A percentile compares a stretch with the other conserved stretches of the same genome.
These are phyloP conservation scores for Zhuqinia jingwanae DNA, from an alignment of 2,888 invertebrate genomes.

Conservation along the genomic window DNA sequence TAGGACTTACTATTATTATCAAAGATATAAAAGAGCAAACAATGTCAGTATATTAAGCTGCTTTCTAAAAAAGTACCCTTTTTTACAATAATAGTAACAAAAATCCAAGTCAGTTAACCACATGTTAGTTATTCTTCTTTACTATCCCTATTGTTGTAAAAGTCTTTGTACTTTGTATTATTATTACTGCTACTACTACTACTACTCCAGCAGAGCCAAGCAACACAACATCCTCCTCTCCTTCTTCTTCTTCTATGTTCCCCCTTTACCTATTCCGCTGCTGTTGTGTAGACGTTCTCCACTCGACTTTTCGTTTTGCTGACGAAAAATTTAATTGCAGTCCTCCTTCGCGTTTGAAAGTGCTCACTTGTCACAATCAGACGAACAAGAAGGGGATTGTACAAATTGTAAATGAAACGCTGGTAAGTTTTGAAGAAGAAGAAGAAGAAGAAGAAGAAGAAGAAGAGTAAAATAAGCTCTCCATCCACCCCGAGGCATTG, in stretches of 20 bases:
- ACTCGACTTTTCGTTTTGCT: background rate
- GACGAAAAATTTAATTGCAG: slow-evolving; percentile 8
- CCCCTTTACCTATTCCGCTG: background rate
- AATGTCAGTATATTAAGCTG: no score
- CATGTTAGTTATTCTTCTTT: no score
- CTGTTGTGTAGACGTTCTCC: background rate
- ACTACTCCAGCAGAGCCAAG: background rate
- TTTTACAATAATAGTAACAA: no score
- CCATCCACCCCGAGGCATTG: slow-evolving; percentile 24
- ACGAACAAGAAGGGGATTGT: slow-evolving; percentile 11
- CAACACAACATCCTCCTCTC: background rate
- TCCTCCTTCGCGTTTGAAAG: background rate
- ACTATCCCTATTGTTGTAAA: background rate
- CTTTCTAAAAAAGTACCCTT: no score
- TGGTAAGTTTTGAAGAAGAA: background rate
- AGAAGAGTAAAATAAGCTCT: slow-evolving; percentile 31
- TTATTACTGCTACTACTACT: background rate
- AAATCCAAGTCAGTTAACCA: no score
- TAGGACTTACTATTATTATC: no score
- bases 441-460: no score
- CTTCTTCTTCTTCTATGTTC: background rate
- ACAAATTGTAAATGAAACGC: slow-evolving; percentile 41
- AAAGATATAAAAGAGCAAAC: no score
- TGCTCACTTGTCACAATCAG: slow-evolving; percentile 14
- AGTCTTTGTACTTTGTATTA: background rate